Evolutionary conservation across 2,888 invertebrate species (phyloP).

Genomic region (Scelioninae gen. 2): DNA sequence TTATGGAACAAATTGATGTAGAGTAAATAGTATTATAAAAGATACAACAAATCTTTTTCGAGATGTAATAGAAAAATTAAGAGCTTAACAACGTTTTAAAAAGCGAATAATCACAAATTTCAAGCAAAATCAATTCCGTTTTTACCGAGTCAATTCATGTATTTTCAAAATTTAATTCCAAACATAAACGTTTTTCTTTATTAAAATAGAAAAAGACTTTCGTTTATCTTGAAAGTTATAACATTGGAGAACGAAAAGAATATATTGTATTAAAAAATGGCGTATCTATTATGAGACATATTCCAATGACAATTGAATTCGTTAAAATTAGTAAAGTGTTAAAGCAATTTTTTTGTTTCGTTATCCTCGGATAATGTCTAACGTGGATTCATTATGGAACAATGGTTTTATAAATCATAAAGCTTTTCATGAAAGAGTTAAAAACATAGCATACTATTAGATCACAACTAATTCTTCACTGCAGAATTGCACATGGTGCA

Average conservation of each 20-base stretch:
- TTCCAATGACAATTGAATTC: slow-evolving; percentile 32
- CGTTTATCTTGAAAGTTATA: background rate
- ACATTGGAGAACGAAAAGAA: slow-evolving; percentile 12
- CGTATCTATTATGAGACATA: background rate
- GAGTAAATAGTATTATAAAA: too few species aligned
- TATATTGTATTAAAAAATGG: background rate
- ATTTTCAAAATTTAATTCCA: too few species aligned
- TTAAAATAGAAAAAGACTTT: too few species aligned
- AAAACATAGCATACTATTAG: slow-evolving; percentile 33
- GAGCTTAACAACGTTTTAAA: too few species aligned
- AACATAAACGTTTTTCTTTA: too few species aligned
- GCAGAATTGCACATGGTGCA: background rate
- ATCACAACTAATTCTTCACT: slow-evolving; percentile 35
- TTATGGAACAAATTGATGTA: too few species aligned
- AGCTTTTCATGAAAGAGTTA: slow-evolving; percentile 45
- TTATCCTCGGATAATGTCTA: slow-evolving; percentile 31
- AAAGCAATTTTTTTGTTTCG: slow-evolving; percentile 16
- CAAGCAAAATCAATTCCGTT: too few species aligned
- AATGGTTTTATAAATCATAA: slow-evolving; percentile 58
- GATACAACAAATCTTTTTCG: too few species aligned
- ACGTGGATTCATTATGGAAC: slow-evolving; percentile 55
- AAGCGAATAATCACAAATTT: too few species aligned
- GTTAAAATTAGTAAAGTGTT: slow-evolving; percentile 33
- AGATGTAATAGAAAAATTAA: too few species aligned
- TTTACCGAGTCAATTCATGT: too few species aligned